phyloP scores from a whole-genome alignment of 2,113 vertebrate species.

The Nesospiza acunhae region DNA sequence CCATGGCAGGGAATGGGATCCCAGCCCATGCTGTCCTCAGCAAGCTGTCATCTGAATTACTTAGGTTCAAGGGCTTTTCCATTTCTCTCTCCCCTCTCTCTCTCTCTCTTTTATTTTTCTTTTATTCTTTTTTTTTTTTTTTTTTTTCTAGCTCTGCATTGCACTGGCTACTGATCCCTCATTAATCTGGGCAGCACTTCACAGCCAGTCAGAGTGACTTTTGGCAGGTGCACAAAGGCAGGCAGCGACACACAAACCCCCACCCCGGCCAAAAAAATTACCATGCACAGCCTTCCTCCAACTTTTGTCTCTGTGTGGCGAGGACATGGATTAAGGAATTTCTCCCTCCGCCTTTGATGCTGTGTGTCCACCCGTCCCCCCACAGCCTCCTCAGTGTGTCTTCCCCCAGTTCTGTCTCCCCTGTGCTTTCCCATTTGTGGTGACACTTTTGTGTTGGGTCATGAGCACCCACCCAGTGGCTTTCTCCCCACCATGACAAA shows the following conservation, averaged over 20 bases:
- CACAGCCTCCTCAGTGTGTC: neutral
- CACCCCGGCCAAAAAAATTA: neutral
- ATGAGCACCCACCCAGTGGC: rapidly evolving
- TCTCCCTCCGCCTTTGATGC: constrained; percentile 39
- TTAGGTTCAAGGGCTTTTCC: neutral
- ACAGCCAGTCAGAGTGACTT: constrained; percentile 40
- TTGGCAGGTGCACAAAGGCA: constrained; percentile 69
- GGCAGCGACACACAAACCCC: neutral
- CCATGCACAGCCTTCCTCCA: neutral
- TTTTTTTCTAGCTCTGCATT: neutral
- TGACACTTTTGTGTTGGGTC: neutral
- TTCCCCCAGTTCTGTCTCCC: neutral
- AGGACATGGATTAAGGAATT: constrained; percentile 18
- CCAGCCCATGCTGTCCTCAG: neutral
- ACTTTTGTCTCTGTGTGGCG: constrained; percentile 24
- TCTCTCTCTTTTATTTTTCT: neutral
- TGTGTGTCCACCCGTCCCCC: neutral
- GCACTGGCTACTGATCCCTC: constrained; percentile 62
- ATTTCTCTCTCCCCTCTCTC: neutral
- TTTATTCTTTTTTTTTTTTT: neutral
- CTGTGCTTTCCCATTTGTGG: neutral
- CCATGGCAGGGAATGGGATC: neutral
- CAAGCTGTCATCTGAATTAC: neutral
- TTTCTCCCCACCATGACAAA: neutral
- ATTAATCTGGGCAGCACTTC: constrained; percentile 58